These are phyloP conservation scores for Drosophila koepferae DNA, from an alignment of 2,888 invertebrate species.

Conservation along the genomic window DNA sequence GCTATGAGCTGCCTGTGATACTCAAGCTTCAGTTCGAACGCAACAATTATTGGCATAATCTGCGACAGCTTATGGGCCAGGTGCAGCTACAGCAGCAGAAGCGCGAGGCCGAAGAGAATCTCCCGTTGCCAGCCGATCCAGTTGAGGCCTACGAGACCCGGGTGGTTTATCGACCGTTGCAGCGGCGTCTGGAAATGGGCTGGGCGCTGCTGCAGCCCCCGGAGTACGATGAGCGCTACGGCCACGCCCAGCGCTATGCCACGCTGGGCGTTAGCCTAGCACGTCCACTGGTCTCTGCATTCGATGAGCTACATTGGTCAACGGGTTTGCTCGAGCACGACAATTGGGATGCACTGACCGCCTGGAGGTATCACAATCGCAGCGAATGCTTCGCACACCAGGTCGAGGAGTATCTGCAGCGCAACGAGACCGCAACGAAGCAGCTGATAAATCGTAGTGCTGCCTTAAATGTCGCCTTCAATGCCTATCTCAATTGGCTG, in stretches of 20 bases:
- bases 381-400: conserved; percentile 76
- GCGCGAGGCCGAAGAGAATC: conserved; percentile 63
- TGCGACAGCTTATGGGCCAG: conserved; percentile 58
- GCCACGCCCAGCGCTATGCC: conserved; percentile 72
- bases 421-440: conserved; percentile 53
- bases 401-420: conserved; percentile 68
- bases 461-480: conserved; percentile 80
- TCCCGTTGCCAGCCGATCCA: conserved; percentile 59
- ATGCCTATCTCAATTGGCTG: conserved; percentile 81
- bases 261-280: conserved; percentile 74
- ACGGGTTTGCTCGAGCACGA: conserved; percentile 63
- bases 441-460: conserved; percentile 70
- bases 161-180: conserved; percentile 69
- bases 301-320: conserved; percentile 82
- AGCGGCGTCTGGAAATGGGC: conserved; percentile 75
- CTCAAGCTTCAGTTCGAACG: conserved; percentile 59
- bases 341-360: conserved; percentile 75
- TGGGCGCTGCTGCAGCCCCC: conserved; percentile 80
- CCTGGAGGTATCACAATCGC: conserved; percentile 67
- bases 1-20: conserved; percentile 40
- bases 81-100: conserved; percentile 51
- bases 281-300: conserved; percentile 69
- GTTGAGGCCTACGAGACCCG: conserved; percentile 77
- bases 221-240: conserved; percentile 70
- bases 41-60: conserved; percentile 78